Percentiles rank a stretch among this genome's conserved stretches.
Conservation (phyloP, 2,113 vertebrate genomes). For the human (Homo sapiens) region DNA sequence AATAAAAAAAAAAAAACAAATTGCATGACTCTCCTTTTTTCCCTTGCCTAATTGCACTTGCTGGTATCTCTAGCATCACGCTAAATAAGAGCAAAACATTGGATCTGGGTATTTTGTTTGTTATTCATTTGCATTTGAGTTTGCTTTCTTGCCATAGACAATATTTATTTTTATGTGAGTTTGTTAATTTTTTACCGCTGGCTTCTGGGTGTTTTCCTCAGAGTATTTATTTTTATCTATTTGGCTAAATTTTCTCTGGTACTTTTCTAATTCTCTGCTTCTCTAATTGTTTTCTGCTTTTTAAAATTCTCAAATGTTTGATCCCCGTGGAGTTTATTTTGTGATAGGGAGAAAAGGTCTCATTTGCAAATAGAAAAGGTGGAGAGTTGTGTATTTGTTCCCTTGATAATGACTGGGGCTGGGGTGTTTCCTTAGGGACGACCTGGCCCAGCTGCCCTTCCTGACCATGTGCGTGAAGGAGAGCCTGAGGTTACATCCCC, state of each 20-base stretch:
- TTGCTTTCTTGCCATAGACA: background rate
- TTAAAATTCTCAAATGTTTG: background rate
- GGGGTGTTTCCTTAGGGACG: slow-evolving; percentile 84
- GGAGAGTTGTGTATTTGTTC: background rate
- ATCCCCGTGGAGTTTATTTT: background rate
- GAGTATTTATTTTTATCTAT: background rate
- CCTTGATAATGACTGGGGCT: no score
- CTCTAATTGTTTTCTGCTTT: background rate
- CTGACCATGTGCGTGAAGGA: no score
- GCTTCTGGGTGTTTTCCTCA: background rate
- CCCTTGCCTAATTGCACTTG: background rate
- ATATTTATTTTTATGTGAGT: background rate
- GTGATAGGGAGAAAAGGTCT: background rate
- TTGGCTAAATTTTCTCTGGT: background rate
- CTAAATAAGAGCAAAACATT: background rate
- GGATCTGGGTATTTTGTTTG: background rate
- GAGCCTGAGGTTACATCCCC: no score
- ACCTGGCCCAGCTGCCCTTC: slow-evolving; percentile 87
- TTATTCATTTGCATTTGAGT: background rate
- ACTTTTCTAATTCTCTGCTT: background rate
- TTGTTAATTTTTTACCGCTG: background rate
- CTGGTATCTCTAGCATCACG: background rate
- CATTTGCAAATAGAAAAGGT: rapidly evolving
- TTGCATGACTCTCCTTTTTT: background rate
- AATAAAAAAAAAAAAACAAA: background rate